A percentile compares a stretch with the other conserved stretches of the same genome.
Conservation (phyloP, 2,113 vertebrate species). For the human region GRCh38 chr4:106296501-106297000, state of each 20-base stretch:
- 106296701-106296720: not conserved
- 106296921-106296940: not conserved
- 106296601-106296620: not conserved
- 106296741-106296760: not conserved
- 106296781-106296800: not conserved
- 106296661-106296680: slow-evolving; percentile 30
- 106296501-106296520: not conserved
- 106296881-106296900: not conserved
- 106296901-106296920: not conserved
- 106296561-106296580: not conserved
- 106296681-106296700: not conserved
- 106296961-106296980: not conserved
- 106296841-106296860: not conserved
- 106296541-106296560: not conserved
- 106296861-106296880: not conserved
- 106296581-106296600: not conserved
- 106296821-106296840: not conserved
- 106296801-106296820: slow-evolving; percentile 27
- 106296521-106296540: not conserved
- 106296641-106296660: not conserved
- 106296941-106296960: not conserved
- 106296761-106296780: not conserved
- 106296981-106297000: not conserved
- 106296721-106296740: not conserved
- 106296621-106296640: not conserved